phyloP scores from a whole-genome alignment of 53 echinoderm and acorn worm genomes.

The Holothuria scabra region DNA sequence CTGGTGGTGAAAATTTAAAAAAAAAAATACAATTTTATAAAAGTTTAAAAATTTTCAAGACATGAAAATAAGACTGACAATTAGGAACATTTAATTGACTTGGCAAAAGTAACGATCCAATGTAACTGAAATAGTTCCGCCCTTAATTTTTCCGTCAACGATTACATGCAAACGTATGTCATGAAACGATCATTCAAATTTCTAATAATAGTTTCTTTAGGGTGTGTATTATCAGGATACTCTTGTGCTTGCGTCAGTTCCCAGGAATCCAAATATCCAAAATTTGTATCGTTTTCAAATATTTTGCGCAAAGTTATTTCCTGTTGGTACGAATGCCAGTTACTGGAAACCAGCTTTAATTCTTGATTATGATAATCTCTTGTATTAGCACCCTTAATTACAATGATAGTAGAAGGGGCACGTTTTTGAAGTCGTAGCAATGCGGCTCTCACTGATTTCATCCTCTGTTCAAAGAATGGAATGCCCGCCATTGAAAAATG shows the following conservation, averaged over 20 bases:
- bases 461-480: background rate
- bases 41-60: no score
- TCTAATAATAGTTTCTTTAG: background rate
- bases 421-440: background rate
- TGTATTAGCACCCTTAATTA: constrained; percentile 4
- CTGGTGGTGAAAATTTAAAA: no score
- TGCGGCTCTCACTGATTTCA: background rate
- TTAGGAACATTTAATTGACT: no score
- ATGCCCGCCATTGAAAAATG: constrained; percentile 15
- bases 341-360: background rate
- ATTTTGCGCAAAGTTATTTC: background rate
- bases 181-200: background rate
- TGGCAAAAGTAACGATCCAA: no score
- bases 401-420: background rate
- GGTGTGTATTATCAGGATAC: background rate
- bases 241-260: background rate
- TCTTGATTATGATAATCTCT: background rate
- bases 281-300: background rate
- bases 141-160: no score
- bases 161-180: constrained; percentile 1
- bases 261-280: constrained; percentile 18
- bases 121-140: no score
- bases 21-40: no score
- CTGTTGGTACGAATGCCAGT: constrained; percentile 18
- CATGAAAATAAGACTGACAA: no score